These are phyloP conservation scores for Melanotaenia duboulayi DNA, from an alignment of 2,113 vertebrate species.

Conservation along the genomic window DNA sequence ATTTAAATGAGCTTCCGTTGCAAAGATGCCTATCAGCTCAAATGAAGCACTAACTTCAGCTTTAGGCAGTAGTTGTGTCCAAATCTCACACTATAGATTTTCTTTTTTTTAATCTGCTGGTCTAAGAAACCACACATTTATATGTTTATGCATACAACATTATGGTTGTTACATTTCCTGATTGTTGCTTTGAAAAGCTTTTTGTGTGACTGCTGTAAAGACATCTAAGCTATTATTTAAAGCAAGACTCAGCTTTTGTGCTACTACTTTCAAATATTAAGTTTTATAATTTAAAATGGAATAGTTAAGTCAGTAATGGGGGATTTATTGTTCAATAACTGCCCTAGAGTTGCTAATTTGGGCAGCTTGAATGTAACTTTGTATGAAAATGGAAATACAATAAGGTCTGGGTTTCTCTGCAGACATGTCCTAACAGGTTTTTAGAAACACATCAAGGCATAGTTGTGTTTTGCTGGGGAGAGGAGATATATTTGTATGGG, in stretches of 20 bases:
- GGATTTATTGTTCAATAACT: slow-evolving; percentile 11
- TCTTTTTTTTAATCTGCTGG: slow-evolving; percentile 8
- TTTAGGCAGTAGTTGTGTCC: neutral
- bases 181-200: slow-evolving; percentile 25
- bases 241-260: slow-evolving; percentile 2
- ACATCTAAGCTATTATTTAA: neutral
- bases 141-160: slow-evolving; percentile 46
- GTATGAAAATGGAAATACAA: slow-evolving; percentile 14
- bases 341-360: neutral
- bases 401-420: neutral
- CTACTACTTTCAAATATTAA: slow-evolving; percentile 1
- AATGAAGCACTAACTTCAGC: neutral
- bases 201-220: neutral
- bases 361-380: neutral
- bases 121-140: slow-evolving; percentile 45
- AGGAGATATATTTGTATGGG: slow-evolving; percentile 2
- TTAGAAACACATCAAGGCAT: slow-evolving; percentile 30
- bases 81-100: neutral
- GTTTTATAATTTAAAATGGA: neutral
- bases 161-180: slow-evolving; percentile 43
- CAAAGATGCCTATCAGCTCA: neutral
- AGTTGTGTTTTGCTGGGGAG: slow-evolving; percentile 37
- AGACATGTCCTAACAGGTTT: slow-evolving; percentile 46
- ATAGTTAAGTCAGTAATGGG: slow-evolving; percentile 29
- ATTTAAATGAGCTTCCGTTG: neutral